phyloP scores from a whole-genome alignment of 2,888 invertebrate genomes.

The Neuroscelio doddi region DNA sequence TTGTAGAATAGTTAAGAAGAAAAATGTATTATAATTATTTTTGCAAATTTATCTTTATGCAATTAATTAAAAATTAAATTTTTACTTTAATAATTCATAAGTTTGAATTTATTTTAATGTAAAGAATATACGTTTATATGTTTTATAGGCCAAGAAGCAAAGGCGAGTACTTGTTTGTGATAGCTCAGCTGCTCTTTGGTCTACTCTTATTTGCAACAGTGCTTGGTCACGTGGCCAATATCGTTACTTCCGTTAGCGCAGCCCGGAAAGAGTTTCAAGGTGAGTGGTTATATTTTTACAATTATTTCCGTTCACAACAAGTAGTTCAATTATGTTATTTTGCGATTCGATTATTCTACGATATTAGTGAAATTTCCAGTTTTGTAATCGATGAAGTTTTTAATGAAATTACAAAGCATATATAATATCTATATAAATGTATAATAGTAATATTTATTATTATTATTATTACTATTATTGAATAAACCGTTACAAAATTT shows the following conservation, averaged over 20 bases:
- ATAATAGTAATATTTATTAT: too few relatives aligned
- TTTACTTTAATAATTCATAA: too few relatives aligned
- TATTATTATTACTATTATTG: too few relatives aligned
- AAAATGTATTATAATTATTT: too few relatives aligned
- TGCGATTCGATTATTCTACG: conserved; percentile 12
- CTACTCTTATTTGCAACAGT: conserved; percentile 96
- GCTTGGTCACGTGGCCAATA: conserved; percentile 97
- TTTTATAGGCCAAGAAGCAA: conserved; percentile 85
- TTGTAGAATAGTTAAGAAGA: too few relatives aligned
- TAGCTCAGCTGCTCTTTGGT: conserved; percentile 94
- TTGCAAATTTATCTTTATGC: too few relatives aligned
- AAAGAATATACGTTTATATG: too few relatives aligned
- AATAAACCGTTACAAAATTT: too few relatives aligned
- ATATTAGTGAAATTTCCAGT: neutral
- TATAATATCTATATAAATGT: too few relatives aligned
- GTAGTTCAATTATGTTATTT: conserved; percentile 15
- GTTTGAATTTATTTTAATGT: too few relatives aligned
- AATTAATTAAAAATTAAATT: too few relatives aligned
- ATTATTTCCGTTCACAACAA: conserved; percentile 24
- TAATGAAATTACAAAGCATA: neutral
- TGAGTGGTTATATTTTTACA: conserved; percentile 72
- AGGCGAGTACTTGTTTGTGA: conserved; percentile 96
- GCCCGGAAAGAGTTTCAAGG: conserved; percentile 99
- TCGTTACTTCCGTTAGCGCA: conserved; percentile 97
- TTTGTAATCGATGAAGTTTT: neutral